phyloP scores from a whole-genome alignment of 2,113 vertebrate species.

The Synodontis membranacea region DNA sequence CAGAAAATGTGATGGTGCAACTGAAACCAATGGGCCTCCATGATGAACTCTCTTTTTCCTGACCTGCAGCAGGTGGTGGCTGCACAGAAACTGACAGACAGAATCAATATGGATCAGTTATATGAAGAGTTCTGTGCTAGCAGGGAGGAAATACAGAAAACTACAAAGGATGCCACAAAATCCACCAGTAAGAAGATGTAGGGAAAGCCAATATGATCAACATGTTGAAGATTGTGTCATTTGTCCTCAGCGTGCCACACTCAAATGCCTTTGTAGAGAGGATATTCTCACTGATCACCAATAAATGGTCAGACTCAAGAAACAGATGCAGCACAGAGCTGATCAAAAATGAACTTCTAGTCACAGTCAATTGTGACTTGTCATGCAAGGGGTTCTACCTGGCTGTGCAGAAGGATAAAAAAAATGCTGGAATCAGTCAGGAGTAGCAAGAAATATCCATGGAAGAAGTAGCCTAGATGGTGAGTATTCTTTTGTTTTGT shows the following conservation, averaged over 20 bases:
- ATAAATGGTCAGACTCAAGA: not conserved
- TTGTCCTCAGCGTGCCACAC: not conserved
- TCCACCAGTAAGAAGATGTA: conserved; percentile 36
- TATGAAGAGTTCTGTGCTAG: conserved; percentile 39
- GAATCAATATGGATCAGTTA: conserved; percentile 20
- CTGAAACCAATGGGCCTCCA: not conserved
- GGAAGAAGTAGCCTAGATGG: no score
- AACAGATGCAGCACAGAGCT: not conserved
- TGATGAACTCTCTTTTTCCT: not conserved
- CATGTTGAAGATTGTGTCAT: not conserved
- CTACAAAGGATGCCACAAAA: conserved; percentile 29
- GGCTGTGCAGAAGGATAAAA: not conserved
- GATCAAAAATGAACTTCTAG: not conserved
- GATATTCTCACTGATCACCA: not conserved
- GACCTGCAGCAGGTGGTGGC: not conserved
- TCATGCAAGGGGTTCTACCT: no score
- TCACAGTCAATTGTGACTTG: not conserved
- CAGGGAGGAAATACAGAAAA: conserved; percentile 2
- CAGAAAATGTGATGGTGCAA: not conserved
- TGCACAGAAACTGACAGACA: not conserved
- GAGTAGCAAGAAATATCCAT: no score
- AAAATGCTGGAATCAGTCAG: no score
- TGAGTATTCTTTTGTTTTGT: no score
- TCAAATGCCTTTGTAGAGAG: not conserved
- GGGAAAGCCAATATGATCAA: not conserved